Evolutionary conservation across 2,113 vertebrate genomes (phyloP), one percentile per base, ranked within the genome.

Genomic region (Heliornis fulica): DNA sequence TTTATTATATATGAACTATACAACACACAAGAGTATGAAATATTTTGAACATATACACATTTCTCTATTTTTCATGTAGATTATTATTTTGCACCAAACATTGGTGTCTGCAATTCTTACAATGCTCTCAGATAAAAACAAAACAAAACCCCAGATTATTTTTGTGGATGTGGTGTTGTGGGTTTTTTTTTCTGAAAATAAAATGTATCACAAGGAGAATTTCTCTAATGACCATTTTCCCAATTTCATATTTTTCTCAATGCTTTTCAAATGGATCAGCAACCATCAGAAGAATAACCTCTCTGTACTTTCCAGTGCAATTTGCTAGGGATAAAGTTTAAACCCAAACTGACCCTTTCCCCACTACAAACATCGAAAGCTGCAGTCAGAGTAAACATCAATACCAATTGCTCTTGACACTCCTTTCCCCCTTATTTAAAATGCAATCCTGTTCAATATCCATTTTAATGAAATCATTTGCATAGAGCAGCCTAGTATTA

Each of bases 1-100:
- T 97, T 98, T 96, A 95, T 96, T 95, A 95, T 83, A 97, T 94
- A 97, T 95, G 96, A 97, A 93, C 96, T 97, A 97, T 92, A 98
- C 94, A 96, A 90, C 97, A 96, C 96, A 93, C 89, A 91, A 50
- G 77, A 93, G 57, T 95, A 93, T 93, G 94, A 94, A 97, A 93
- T 91, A 95, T 56, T 97, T 94, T 96, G 65, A 97, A 97, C 95
- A 97, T 97, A 94, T 96, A 97, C 94, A 98, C 70, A 94, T 92
- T 95, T 96, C 82, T 82, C 74, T 93, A 93, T 90, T 96, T 96
- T 89, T 90, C 83, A 97, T 1, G 40, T 93, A 93, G 95, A 96
- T 96, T 92, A 96, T 97, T 96, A 97, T 94, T 96, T 94, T 77
- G 48, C 97, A 98, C 91, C 93, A 97, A 95, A 97, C 94, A 93